Percentiles rank a stretch among this genome's conserved stretches.
These are phyloP conservation scores for Parasteatoda tepidariorum DNA, from an alignment of 1,140 invertebrate species.

Conservation along the genomic window DNA sequence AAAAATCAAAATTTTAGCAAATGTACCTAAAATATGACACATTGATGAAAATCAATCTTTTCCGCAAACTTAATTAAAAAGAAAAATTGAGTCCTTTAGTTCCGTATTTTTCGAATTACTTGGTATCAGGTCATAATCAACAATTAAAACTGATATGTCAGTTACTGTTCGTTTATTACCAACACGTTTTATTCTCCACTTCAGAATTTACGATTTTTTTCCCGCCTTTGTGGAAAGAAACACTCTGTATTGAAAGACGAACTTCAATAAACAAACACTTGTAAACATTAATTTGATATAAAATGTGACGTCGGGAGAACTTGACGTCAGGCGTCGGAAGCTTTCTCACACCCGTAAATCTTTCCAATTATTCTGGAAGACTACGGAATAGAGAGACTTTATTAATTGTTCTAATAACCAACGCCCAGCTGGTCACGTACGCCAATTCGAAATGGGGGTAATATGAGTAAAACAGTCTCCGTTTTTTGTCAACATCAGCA, in stretches of 20 bases:
- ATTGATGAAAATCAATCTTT: too few species aligned
- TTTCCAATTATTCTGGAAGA: slow-evolving; percentile 10
- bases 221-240: neutral
- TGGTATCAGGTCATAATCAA: too few species aligned
- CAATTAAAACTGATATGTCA: too few species aligned
- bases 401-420: slow-evolving; percentile 24
- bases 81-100: too few species aligned
- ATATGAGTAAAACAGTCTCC: neutral
- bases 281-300: neutral
- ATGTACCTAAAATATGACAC: too few species aligned
- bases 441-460: slow-evolving; percentile 2
- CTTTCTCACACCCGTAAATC: slow-evolving; percentile 7
- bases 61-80: too few species aligned
- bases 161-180: too few species aligned
- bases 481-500: neutral
- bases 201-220: neutral
- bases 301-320: neutral
- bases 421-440: slow-evolving; percentile 25
- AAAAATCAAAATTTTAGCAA: too few species aligned
- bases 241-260: neutral
- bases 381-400: neutral
- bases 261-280: neutral
- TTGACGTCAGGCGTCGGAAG: neutral
- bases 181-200: too few species aligned
- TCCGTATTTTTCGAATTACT: too few species aligned